Percentiles rank a stretch among this genome's conserved stretches.
Conservation (phyloP, 64 coral and sea anemone genomes). For the Exaiptasia diaphana region DNA sequence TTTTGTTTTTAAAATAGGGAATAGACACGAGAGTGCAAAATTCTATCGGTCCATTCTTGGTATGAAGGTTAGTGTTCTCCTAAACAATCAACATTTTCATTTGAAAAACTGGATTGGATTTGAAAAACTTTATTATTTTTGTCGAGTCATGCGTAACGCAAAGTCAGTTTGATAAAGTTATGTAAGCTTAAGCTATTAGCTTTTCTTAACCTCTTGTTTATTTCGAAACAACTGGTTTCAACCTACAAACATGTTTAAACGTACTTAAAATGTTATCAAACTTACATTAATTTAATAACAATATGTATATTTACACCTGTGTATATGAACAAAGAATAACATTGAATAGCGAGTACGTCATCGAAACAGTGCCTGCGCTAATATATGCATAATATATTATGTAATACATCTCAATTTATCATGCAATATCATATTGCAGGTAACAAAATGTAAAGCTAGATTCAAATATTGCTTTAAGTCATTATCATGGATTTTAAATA, state of each 20-base stretch:
- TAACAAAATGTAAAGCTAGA: background rate
- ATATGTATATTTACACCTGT: too few species aligned
- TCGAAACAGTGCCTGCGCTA: too few species aligned
- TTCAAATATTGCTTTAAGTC: background rate
- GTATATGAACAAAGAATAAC: too few species aligned
- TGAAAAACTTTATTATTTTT: background rate
- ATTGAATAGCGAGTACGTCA: too few species aligned
- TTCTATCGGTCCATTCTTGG: conserved; percentile 94
- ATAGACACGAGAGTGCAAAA: conserved; percentile 78
- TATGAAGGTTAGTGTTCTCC: conserved; percentile 72
- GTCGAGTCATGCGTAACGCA: background rate
- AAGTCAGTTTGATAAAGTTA: background rate
- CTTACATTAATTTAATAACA: too few species aligned
- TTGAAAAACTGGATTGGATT: background rate
- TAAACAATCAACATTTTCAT: background rate
- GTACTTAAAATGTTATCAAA: too few species aligned
- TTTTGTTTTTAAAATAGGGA: conserved; percentile 96
- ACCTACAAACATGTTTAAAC: background rate
- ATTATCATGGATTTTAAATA: background rate
- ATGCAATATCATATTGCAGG: background rate
- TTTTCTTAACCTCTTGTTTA: background rate
- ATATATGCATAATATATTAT: too few species aligned
- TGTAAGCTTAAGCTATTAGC: background rate
- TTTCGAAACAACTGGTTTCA: background rate
- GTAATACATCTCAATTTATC: background rate